Conservation (phyloP, 1,140 invertebrate genomes). For the Matsumurasca onukii region DNA sequence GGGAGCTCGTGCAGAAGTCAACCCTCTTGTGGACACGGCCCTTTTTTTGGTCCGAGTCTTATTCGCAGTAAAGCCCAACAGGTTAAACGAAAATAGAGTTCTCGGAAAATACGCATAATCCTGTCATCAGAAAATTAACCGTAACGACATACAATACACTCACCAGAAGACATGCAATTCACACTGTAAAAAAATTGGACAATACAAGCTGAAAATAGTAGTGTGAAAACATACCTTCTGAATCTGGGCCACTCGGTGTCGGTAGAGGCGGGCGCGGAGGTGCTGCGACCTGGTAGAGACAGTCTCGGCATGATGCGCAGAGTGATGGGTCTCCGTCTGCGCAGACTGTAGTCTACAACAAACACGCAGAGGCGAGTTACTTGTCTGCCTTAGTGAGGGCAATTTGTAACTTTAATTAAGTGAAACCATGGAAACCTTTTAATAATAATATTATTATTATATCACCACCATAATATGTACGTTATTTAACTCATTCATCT, state of each 20-base stretch:
- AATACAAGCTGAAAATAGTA: too few species aligned
- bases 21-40: too few species aligned
- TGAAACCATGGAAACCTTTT: neutral
- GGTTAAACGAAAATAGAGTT: too few species aligned
- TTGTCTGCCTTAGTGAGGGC: neutral
- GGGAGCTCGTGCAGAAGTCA: too few species aligned
- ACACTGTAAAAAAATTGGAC: too few species aligned
- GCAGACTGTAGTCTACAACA: conserved; percentile 53
- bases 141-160: too few species aligned
- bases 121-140: too few species aligned
- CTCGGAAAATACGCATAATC: too few species aligned
- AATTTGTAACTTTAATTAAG: neutral
- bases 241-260: conserved; percentile 52
- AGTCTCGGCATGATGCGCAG: conserved; percentile 54
- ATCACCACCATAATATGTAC: neutral
- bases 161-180: too few species aligned
- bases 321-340: conserved; percentile 54
- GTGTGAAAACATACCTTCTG: conserved; percentile 44
- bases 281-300: conserved; percentile 52
- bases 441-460: neutral
- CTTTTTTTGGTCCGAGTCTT: too few species aligned
- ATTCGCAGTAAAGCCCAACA: too few species aligned
- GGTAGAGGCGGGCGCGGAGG: conserved; percentile 53
- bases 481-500: neutral
- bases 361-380: conserved; percentile 30